Base-by-base conservation (phyloP, 2,888 invertebrate genomes). In the Lasioglossum lativentre region DNA sequence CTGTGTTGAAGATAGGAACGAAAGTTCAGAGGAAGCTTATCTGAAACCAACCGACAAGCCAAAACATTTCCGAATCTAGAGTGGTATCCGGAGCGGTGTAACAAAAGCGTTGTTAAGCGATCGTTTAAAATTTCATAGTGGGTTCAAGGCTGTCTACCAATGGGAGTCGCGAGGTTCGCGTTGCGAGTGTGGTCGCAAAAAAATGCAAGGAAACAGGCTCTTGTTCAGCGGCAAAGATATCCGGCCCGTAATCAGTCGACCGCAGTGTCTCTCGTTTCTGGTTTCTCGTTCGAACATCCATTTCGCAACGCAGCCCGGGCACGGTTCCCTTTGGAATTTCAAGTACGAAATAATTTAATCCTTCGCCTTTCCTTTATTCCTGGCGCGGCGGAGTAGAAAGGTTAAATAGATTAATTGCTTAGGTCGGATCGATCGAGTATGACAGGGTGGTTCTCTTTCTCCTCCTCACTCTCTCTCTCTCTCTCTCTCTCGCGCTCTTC, bases 361-460 rank as follows among this genome's bases (percentile, higher is more conserved):
- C 85, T 75, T 87, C 87, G 87, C 71, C 89, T 83, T 81, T 78
- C 88, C 88, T 85, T 81, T 80, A 83, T 80, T 82, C 80, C 80
- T 42, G 80, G 75, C 79, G 77, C 78, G 83, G 80, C 85, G 75
- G 78, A 82, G 83, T 83, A 89, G 86, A 90, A 86, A 88, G 83
- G 89, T 90, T 90, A 90, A 90, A 86, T 89, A 89, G 90, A 90
- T 89, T 90, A 90, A 90, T 90, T 86, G 89, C 88, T 89, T 88
- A 90, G 86, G 85, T 89, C 89, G 88, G 85, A 89, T 90, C 90
- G 90, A 90, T 90, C 89, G 90, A 87, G 79, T 66, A 85, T 81
- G 85, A 82, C 86, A 76, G 83, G 75, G 75, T 80, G 75, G 83
- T 63, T 75, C 80, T 68, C 23, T 68, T 12, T 68, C 34, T 68